Percentiles rank a stretch among this genome's conserved stretches.
These are phyloP conservation scores for Triplophysa dalaica DNA, from an alignment of 2,113 vertebrate genomes.

Conservation along the genomic window DNA sequence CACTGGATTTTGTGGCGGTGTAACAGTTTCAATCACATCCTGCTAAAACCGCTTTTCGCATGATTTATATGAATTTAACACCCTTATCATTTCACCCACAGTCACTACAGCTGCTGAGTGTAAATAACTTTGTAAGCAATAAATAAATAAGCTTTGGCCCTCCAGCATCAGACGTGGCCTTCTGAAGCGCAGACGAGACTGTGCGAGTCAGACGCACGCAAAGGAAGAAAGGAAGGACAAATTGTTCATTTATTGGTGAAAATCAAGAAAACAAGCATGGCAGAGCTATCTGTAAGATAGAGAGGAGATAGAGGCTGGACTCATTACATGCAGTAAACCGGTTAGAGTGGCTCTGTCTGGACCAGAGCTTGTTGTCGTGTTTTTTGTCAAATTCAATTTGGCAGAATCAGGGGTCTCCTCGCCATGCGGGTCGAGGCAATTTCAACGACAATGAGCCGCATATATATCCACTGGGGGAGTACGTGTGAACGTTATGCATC, in stretches of 20 bases:
- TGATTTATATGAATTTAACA: neutral
- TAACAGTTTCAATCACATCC: too few species aligned
- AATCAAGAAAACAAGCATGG: constrained; percentile 48
- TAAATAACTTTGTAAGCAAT: constrained; percentile 13
- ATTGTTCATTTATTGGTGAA: constrained; percentile 41
- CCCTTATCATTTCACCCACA: neutral
- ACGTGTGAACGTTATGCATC: constrained; percentile 65
- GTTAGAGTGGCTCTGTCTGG: constrained; percentile 64
- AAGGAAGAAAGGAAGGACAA: constrained; percentile 6
- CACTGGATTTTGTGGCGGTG: neutral
- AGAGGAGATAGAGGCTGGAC: constrained; percentile 56
- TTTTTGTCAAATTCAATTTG: constrained; percentile 76
- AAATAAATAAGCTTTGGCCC: neutral
- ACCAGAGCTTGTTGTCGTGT: constrained; percentile 58
- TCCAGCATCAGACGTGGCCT: neutral
- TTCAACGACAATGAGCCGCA: constrained; percentile 69
- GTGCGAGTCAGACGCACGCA: neutral
- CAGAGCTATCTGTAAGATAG: constrained; percentile 33
- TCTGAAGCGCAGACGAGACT: neutral
- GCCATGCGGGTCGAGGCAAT: constrained; percentile 67
- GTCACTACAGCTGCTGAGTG: neutral
- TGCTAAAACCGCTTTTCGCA: too few species aligned
- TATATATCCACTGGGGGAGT: constrained; percentile 63
- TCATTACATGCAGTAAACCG: constrained; percentile 66
- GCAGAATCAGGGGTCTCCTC: constrained; percentile 60